These are phyloP conservation scores for Danio albolineatus DNA, from an alignment of 2,797 vertebrate genomes.

Conservation along the genomic window DNA sequence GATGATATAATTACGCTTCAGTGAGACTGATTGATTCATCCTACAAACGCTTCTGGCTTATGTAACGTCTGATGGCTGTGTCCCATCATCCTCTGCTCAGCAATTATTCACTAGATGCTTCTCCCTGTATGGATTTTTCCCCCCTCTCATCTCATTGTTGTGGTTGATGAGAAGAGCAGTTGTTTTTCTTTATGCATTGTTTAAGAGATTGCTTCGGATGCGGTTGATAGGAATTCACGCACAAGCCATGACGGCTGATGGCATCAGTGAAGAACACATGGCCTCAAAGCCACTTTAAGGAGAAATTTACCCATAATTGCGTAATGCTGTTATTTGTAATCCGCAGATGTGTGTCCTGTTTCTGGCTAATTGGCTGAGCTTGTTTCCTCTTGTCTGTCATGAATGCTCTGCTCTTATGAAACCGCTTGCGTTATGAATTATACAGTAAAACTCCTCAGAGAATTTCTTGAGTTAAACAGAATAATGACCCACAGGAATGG, in stretches of 20 bases:
- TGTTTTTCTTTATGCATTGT: constrained; percentile 1
- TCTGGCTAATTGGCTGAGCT: constrained; percentile 3
- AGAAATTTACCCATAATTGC: constrained; percentile 16
- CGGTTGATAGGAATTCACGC: constrained; percentile 4
- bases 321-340: constrained; percentile 8
- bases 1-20: constrained; percentile 14
- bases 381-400: constrained; percentile 13
- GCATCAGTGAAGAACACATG: not conserved
- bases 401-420: not conserved
- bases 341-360: constrained; percentile 5
- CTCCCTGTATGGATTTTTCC: constrained; percentile 9
- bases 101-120: constrained; percentile 8
- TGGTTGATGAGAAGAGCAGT: not conserved
- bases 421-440: not conserved
- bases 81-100: not conserved
- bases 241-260: not conserved
- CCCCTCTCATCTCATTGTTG: not conserved
- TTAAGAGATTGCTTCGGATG: not conserved
- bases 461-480: constrained; percentile 7
- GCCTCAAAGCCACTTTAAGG: constrained; percentile 6
- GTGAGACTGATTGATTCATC: constrained; percentile 28
- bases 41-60: constrained; percentile 19
- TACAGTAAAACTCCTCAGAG: not conserved
- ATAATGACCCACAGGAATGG: not conserved
- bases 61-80: constrained; percentile 13